Evolutionary conservation across 53 echinoderm and acorn worm species (phyloP).

Genomic region (Paracentrotus lividus): DNA sequence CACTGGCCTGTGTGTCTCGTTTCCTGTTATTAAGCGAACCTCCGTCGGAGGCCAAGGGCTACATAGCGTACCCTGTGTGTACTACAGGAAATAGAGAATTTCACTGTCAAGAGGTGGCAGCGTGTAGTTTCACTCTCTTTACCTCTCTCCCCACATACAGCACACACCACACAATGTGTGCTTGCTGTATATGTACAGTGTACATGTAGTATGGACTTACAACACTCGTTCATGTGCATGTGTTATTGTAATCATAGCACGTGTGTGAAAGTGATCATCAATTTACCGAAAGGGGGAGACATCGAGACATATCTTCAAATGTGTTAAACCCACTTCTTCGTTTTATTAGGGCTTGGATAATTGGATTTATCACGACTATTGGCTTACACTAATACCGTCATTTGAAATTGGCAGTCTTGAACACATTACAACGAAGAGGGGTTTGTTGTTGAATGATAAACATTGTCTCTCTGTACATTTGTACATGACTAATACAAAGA

Average conservation of each 20-base stretch:
- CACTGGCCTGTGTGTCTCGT: constrained; percentile 53
- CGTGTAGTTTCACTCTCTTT: background rate
- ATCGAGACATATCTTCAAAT: background rate
- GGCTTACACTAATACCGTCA: background rate
- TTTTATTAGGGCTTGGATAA: background rate
- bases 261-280: constrained; percentile 21
- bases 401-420: background rate
- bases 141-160: background rate
- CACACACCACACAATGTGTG: background rate
- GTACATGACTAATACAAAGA: background rate
- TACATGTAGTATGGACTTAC: background rate
- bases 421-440: background rate
- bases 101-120: constrained; percentile 14
- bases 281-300: constrained; percentile 52
- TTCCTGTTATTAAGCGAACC: constrained; percentile 62
- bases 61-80: constrained; percentile 23
- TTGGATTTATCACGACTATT: constrained; percentile 1
- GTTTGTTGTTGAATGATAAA: background rate
- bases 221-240: constrained; percentile 18
- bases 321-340: background rate
- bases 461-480: background rate
- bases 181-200: background rate
- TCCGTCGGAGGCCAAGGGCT: constrained; percentile 33
- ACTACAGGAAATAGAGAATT: constrained; percentile 50
- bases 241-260: constrained; percentile 36